Percentiles rank a stretch among this genome's conserved stretches.
These are phyloP conservation scores for Girardinus metallicus DNA, from an alignment of 2,797 vertebrate species.

Conservation along the genomic window DNA sequence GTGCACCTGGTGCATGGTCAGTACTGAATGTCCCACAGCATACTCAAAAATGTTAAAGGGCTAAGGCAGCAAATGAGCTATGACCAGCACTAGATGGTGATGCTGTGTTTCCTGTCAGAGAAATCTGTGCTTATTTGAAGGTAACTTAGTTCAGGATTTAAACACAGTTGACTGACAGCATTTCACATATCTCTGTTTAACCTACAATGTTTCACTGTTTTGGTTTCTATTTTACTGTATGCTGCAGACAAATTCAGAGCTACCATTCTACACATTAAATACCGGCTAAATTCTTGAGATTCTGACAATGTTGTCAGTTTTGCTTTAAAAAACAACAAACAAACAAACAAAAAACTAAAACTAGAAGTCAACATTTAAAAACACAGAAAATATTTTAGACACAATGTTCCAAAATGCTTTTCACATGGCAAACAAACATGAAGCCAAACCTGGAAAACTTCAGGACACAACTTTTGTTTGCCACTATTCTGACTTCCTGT, in stretches of 20 bases:
- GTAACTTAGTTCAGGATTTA: background rate
- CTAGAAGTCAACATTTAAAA: background rate
- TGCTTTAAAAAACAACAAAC: background rate
- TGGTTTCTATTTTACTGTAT: background rate
- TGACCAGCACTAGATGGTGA: background rate
- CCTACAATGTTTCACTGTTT: background rate
- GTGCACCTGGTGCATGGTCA: background rate
- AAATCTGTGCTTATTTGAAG: background rate
- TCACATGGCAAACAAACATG: background rate
- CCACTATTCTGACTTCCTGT: background rate
- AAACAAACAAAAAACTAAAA: background rate
- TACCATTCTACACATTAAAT: background rate
- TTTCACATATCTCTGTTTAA: background rate
- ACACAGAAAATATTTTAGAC: background rate
- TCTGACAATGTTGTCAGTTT: background rate
- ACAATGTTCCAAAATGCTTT: background rate
- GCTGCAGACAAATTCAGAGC: background rate
- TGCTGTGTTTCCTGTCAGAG: background rate
- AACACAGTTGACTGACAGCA: background rate
- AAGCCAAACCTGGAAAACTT: background rate
- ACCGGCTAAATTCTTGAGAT: background rate
- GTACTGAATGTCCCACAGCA: background rate
- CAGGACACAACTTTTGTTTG: background rate
- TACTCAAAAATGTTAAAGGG: background rate
- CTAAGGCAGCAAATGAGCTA: background rate